phyloP scores from a whole-genome alignment of 2,113 vertebrate species.

The Limnothrissa miodon region DNA sequence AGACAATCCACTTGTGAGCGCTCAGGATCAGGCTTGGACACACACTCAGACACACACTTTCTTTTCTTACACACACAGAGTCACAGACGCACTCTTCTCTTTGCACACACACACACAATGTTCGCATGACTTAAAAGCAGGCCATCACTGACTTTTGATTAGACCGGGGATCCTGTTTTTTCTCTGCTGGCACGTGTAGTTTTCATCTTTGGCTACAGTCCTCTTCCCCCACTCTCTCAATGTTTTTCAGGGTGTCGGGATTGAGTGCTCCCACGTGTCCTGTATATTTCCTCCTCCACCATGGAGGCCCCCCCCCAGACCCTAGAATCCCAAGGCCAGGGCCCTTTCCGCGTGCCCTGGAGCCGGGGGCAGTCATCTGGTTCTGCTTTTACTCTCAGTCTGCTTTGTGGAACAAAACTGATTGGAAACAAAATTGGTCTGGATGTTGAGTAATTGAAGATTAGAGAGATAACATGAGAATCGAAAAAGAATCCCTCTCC shows the following conservation, averaged over 20 bases:
- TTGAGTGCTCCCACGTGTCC: constrained; percentile 18
- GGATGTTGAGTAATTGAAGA: constrained; percentile 67
- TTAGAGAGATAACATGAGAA: constrained; percentile 61
- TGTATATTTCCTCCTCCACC: not conserved
- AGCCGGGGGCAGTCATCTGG: constrained; percentile 57
- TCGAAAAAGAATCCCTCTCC: constrained; percentile 48
- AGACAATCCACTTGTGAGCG: not conserved
- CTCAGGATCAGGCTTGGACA: not conserved
- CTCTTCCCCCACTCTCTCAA: not conserved
- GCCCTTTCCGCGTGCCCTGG: constrained; percentile 30
- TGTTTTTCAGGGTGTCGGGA: constrained; percentile 10
- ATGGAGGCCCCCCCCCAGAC: not conserved
- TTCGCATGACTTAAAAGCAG: not conserved
- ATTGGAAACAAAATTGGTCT: constrained; percentile 61
- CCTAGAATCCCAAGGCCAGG: constrained; percentile 4
- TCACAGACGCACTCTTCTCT: not conserved
- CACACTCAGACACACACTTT: not conserved
- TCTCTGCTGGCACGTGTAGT: not conserved
- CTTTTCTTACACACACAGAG: not conserved
- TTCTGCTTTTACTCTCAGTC: constrained; percentile 58
- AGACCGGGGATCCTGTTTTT: not conserved
- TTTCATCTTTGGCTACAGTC: not conserved
- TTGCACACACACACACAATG: not conserved
- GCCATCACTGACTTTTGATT: not conserved
- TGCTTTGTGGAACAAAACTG: constrained; percentile 55